Base-by-base conservation (phyloP, 2,797 vertebrate species). In the Carapus acus region DNA sequence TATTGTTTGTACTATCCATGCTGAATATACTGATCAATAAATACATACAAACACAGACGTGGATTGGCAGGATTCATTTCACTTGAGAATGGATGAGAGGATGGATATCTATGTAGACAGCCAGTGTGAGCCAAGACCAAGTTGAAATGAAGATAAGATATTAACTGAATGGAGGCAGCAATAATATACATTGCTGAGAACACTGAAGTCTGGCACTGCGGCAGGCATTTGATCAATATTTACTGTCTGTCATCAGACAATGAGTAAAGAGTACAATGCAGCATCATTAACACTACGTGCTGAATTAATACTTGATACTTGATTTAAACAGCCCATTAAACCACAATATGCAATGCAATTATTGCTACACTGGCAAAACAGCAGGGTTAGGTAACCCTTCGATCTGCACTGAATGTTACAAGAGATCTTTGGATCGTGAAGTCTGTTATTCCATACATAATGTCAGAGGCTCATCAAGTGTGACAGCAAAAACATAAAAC, bases 341-440 rank as follows among this genome's bases (percentile, higher is more conserved):
- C 47, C 43, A 61, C 48, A 71, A 69, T 57, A 43, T 63, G 45
- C 7, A 29, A 43, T 48, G 54, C 69, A 77, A 79, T 76, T 69
- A 47, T 54, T 49, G 64, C 54, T 60, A 69, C 66, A 67, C 56
- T 77, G 65, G 65, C 56, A 72, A 81, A 78, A 61, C 67, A 61
- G 49, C 67, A 76, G 75, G 73, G 68, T 69, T 34, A 66, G 80
- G 77, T 80, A 83, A 73, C 71, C 78, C 52, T 80, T 87, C 83
- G 79, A 80, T 86, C 80, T 69, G 65, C 58, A 14, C 74, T 58
- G 50, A 42, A 51, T 24, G 70, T 79, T 74, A 81, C 73, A 78
- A 80, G 73, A 75, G 39, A 59, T 66, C 69, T 60, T 80, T 80
- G n/a, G 62, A 76, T 77, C 58, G 71, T 52, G 56, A 66, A 58